These are phyloP conservation scores for Daktulosphaira vitifoliae DNA, from an alignment of 1,140 invertebrate species.

Conservation along the genomic window DNA sequence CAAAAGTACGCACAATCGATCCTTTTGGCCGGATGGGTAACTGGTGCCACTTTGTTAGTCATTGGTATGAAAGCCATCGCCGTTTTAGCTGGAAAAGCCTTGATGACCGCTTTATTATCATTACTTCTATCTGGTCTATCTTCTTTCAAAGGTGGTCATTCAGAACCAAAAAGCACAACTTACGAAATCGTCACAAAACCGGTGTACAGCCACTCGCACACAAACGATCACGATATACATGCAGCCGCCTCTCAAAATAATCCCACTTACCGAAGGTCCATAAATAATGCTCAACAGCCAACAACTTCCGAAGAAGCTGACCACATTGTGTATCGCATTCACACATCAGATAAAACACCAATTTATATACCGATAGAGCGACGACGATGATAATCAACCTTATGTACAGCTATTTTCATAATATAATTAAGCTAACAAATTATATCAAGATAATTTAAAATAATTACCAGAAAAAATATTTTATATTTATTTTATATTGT, in stretches of 20 bases:
- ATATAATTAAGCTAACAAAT: no score
- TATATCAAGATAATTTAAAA: no score
- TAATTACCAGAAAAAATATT: no score
- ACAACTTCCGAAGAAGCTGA: constrained; percentile 10
- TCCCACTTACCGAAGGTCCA: constrained; percentile 37
- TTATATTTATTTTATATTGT: no score
- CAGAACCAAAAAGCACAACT: constrained; percentile 55
- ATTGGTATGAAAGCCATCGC: constrained; percentile 65
- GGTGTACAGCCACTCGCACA: constrained; percentile 60
- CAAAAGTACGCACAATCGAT: constrained; percentile 44
- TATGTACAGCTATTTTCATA: no score
- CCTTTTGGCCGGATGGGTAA: constrained; percentile 47
- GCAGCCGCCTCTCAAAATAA: constrained; percentile 36
- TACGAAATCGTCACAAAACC: constrained; percentile 77
- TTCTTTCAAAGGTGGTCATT: constrained; percentile 52
- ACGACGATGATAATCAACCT: background rate
- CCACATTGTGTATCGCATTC: constrained; percentile 26
- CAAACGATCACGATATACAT: constrained; percentile 62
- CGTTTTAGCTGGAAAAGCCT: constrained; percentile 68
- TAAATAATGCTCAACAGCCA: constrained; percentile 17
- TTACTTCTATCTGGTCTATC: constrained; percentile 66
- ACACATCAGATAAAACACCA: constrained; percentile 18
- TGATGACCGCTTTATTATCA: constrained; percentile 72
- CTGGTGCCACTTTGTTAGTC: constrained; percentile 58
- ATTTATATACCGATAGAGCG: constrained; percentile 31